Evolutionary conservation across 1,140 invertebrate genomes (phyloP), one percentile per base, ranked within the genome.

Genomic region (Caenorhabditis inopinata): DNA sequence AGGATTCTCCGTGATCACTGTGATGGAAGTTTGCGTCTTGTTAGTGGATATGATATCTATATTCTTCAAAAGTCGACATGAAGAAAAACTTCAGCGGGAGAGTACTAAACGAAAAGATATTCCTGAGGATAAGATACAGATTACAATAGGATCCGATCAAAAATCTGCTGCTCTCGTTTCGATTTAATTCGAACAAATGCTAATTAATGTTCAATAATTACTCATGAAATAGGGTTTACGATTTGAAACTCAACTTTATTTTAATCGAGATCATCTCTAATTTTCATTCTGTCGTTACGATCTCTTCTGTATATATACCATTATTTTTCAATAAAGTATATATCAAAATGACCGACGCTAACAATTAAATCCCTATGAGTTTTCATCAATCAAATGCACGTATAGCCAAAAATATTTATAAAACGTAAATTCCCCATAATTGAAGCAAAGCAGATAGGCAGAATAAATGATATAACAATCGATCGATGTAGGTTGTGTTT

Each of bases 1-100:
- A 58, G 74, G 79, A 25, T 81, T 81, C 79, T 81, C 79, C 12
- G 79, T 81, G 16, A 81, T 81, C 35, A 81, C 79, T 9, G 74
- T 81, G 9, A 68, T 81, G 18, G 79, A 81, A 76, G 79, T 81
- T 4, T 18, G 47, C 16, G 79, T 68, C 23, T 48, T 81, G 32
- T 11, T 81, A 6, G 49, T 75, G 9, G 79, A 81, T 47, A 45
- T 81, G 29, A 27, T 75, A 6, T 32, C 38, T 1, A n/a, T 79
- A 9, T 79, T 58, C 51, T 35, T 47, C 42, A 73, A 74, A 38
- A 38, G 58, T 21, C 29, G 32, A 21, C 29, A 68, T 7, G 58
- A 68, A 21, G 58, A 68, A 12, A 68, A 68, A 29, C 32, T 68
- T 11, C 12, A 18, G 32, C 4, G 58, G 23, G 32, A 68, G n/a